phyloP scores from a whole-genome alignment of 2,888 invertebrate species.

The Nesidiocoris tenuis region DNA sequence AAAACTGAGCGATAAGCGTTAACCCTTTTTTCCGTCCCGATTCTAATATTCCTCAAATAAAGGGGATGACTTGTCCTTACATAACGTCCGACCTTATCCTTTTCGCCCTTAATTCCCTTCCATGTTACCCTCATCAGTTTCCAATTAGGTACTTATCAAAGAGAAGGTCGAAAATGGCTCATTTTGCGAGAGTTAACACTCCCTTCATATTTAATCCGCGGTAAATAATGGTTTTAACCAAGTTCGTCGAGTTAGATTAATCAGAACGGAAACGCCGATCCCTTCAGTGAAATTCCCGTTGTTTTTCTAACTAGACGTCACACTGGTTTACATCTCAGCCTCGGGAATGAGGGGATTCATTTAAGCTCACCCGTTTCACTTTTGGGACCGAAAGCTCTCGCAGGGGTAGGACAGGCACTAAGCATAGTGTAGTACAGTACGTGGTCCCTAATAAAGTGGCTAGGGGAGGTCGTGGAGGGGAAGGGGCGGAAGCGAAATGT shows the following conservation, averaged over 20 bases:
- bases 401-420: not conserved
- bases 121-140: too few relatives aligned
- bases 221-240: not conserved
- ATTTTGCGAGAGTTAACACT: not conserved
- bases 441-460: conserved; percentile 27
- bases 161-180: not conserved
- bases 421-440: not conserved
- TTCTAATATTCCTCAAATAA: too few relatives aligned
- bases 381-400: not conserved
- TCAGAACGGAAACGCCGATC: not conserved
- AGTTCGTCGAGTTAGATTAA: not conserved
- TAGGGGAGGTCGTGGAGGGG: not conserved
- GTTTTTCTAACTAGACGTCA: not conserved
- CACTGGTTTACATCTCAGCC: not conserved
- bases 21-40: too few relatives aligned
- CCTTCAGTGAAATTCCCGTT: not conserved
- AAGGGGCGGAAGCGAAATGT: conserved; percentile 24
- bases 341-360: not conserved
- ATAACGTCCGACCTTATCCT: too few relatives aligned
- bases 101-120: too few relatives aligned
- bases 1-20: too few relatives aligned
- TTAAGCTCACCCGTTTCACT: not conserved
- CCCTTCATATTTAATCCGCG: too few relatives aligned
- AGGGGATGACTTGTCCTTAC: too few relatives aligned
- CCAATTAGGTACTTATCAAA: too few relatives aligned